A percentile compares a stretch with the other conserved stretches of the same genome.
These are phyloP conservation scores for Oncorhynchus keta DNA, from an alignment of 2,113 vertebrate species.

Conservation along the genomic window DNA sequence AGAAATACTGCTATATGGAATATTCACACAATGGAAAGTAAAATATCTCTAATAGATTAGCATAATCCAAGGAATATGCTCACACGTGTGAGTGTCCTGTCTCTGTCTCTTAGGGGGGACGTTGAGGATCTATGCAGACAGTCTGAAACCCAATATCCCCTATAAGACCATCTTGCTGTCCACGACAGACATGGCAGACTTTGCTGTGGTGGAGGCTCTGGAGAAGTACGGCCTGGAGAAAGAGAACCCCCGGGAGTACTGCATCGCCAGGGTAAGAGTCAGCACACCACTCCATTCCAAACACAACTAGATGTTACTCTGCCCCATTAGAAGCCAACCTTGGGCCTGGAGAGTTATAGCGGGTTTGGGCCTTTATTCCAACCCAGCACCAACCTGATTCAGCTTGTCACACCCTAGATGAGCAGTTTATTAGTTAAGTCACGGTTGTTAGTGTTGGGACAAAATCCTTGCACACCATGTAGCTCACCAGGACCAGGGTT, in stretches of 20 bases:
- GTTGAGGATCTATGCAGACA: slow-evolving; percentile 93
- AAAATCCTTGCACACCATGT: too few relatives aligned
- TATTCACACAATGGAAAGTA: not conserved
- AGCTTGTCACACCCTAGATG: too few relatives aligned
- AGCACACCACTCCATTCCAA: not conserved
- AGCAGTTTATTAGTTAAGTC: too few relatives aligned
- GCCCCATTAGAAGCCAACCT: not conserved
- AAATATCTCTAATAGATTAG: not conserved
- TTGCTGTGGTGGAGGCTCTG: slow-evolving; percentile 91
- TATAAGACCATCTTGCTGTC: slow-evolving; percentile 98
- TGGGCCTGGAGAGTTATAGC: too few relatives aligned
- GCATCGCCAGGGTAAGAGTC: slow-evolving; percentile 86
- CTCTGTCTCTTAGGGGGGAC: slow-evolving; percentile 84
- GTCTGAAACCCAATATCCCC: slow-evolving; percentile 95
- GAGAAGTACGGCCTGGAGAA: slow-evolving; percentile 97
- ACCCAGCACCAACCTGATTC: too few relatives aligned
- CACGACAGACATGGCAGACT: slow-evolving; percentile 91
- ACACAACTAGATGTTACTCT: not conserved
- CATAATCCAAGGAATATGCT: not conserved
- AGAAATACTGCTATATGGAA: not conserved
- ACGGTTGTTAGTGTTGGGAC: too few relatives aligned
- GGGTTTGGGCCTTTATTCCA: too few relatives aligned
- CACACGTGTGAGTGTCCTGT: not conserved
- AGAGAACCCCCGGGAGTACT: slow-evolving; percentile 93
- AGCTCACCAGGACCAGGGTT: too few relatives aligned